phyloP scores from a whole-genome alignment of 1,140 invertebrate species.

The Vanessa atalanta region DNA sequence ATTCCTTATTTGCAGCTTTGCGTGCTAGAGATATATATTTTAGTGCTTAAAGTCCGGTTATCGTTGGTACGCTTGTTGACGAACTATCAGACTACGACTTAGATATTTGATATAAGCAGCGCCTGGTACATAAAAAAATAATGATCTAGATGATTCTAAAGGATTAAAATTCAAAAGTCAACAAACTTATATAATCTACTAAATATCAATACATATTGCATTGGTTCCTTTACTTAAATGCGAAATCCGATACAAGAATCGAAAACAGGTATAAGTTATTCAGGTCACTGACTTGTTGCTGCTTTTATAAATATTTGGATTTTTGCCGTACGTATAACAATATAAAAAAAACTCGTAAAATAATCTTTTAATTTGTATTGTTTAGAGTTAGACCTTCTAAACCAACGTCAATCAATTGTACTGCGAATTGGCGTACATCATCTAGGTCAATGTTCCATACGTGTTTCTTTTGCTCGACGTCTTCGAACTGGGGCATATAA shows the following conservation, averaged over 20 bases:
- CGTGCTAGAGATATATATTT: conserved; percentile 19
- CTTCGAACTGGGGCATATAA: conserved; percentile 9
- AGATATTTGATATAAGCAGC: not conserved
- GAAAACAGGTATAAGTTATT: conserved; percentile 12
- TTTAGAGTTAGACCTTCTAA: not conserved
- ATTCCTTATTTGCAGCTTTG: conserved; percentile 34
- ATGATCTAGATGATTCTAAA: no score
- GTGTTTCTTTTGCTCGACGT: conserved; percentile 4
- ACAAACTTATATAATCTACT: conserved; percentile 1
- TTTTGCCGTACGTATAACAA: not conserved
- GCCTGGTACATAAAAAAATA: no score
- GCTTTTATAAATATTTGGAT: conserved; percentile 3
- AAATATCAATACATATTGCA: not conserved
- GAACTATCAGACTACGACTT: not conserved
- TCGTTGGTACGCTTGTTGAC: conserved; percentile 7
- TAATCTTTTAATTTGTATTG: conserved; percentile 1
- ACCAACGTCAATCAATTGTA: not conserved
- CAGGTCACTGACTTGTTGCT: conserved; percentile 1
- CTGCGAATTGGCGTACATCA: not conserved
- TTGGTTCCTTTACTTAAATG: not conserved
- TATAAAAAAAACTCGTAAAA: not conserved
- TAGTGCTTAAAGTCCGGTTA: not conserved
- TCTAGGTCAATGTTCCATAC: conserved; percentile 12
- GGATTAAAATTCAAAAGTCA: not conserved
- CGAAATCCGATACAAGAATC: not conserved